Evolutionary conservation across 2,113 vertebrate species (phyloP), one percentile per base, ranked within the genome.

Genomic region (Mustela lutreola): DNA sequence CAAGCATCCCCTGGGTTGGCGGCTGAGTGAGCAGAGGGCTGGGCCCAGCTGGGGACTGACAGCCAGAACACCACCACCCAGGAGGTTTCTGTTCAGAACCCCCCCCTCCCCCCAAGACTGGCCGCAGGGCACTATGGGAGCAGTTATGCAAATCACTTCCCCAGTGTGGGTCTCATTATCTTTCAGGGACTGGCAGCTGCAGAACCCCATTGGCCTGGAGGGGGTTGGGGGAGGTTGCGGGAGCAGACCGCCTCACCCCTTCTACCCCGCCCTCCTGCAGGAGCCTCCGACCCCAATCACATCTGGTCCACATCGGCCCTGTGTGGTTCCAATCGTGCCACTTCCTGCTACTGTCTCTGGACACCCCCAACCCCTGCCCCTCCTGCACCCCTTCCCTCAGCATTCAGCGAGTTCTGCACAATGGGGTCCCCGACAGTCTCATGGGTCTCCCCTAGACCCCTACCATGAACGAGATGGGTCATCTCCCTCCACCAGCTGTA

Each of bases 341-440:
- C 98, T 99, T 99, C 99, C 98, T 98, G 98, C 99, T 99, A 98
- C 99, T 98, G 98, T 98, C 98, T 98, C 98, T 97, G 98, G 98
- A 97, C 53, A 50, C 78, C 97, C 96, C 97, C 98, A 4, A 9
- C 19, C 36, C 42, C 33, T n/a, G 12, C 42, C n/a, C 58, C 70
- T 63, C 83, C 73, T 48, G 63, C 80, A 21, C 56, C 36, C 42
- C 93, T 60, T 22, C 84, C 58, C 36, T 33, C 81, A 56, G 90
- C 53, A 62, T 42, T 48, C 48, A 75, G 48, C 36, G 33, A 81
- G 79, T 42, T 73, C 78, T 67, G 31, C 71, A 15, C 79, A 31
- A 10, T 4, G 42, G 88, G 39, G 28, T 67, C 42, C 88, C 88
- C 6, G 5, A 1, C 2, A 85, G 73, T 22, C 81, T 26, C 39